Conservation (phyloP, 2,888 invertebrate species). For the Andrena fulva region DNA sequence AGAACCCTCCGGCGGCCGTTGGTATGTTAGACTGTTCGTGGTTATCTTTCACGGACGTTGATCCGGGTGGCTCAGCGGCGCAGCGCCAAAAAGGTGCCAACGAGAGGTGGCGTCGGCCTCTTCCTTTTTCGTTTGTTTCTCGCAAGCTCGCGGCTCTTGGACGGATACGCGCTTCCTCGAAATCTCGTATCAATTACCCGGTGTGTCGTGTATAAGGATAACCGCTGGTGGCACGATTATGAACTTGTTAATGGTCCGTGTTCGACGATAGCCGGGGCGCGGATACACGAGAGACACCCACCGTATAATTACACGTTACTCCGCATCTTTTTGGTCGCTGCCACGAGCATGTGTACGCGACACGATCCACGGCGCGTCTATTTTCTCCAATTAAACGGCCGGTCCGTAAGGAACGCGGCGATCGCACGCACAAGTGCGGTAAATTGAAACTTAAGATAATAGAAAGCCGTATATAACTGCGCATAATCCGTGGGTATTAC, state of each 20-base stretch:
- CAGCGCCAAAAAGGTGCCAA: constrained; percentile 63
- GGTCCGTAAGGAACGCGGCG: constrained; percentile 29
- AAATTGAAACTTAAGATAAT: constrained; percentile 51
- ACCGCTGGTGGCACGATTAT: constrained; percentile 64
- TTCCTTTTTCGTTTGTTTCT: constrained; percentile 26
- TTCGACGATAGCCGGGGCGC: constrained; percentile 42
- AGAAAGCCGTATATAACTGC: constrained; percentile 32
- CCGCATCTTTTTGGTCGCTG: constrained; percentile 34
- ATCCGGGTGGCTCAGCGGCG: constrained; percentile 60
- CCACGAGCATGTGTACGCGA: constrained; percentile 20
- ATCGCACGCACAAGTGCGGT: constrained; percentile 38
- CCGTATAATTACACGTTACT: constrained; percentile 62
- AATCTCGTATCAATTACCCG: constrained; percentile 70
- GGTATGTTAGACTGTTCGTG: constrained; percentile 53
- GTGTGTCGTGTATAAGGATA: constrained; percentile 55
- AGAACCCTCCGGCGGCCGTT: constrained; percentile 67
- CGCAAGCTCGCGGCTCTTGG: constrained; percentile 25
- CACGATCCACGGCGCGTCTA: constrained; percentile 43
- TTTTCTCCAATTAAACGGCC: constrained; percentile 50
- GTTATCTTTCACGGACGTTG: constrained; percentile 70
- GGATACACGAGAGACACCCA: constrained; percentile 58
- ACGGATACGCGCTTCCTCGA: constrained; percentile 60
- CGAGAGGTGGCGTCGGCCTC: constrained; percentile 18
- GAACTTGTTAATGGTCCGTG: constrained; percentile 69
- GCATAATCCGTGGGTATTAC: constrained; percentile 48